Evolutionary conservation across 2,888 invertebrate genomes (phyloP).

Genomic region (Caenorhabditis zanzibari): DNA sequence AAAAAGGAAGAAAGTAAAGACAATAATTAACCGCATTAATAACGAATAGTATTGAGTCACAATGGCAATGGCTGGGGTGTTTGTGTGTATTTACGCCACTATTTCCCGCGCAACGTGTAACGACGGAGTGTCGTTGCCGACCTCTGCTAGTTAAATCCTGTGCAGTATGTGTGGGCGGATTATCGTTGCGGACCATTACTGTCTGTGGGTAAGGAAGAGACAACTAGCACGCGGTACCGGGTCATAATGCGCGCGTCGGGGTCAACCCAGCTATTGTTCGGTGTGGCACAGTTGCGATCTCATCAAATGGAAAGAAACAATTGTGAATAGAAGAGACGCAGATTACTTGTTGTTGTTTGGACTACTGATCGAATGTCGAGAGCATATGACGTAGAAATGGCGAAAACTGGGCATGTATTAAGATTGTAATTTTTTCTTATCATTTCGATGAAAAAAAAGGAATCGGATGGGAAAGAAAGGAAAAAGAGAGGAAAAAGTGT

Average conservation of each 20-base stretch:
- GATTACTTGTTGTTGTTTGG: constrained; percentile 1
- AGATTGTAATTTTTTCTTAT: constrained; percentile 52
- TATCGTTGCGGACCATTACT: too few relatives aligned
- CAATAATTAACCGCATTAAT: neutral
- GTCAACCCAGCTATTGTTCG: neutral
- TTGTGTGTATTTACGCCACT: constrained; percentile 18
- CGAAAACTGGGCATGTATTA: constrained; percentile 15
- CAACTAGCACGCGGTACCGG: too few relatives aligned
- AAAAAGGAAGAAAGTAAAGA: neutral
- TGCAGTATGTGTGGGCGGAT: too few relatives aligned
- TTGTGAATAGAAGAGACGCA: constrained; percentile 51
- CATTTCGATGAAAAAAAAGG: constrained; percentile 19
- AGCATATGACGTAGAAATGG: constrained; percentile 38
- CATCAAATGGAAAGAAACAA: constrained; percentile 17
- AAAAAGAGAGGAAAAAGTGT: constrained; percentile 17
- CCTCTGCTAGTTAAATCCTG: too few relatives aligned
- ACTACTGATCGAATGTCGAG: neutral
- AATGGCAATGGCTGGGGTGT: neutral
- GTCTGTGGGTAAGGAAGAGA: too few relatives aligned
- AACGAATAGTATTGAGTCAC: too few relatives aligned
- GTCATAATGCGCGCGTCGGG: too few relatives aligned
- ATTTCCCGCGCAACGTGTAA: constrained; percentile 21
- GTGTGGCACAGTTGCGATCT: constrained; percentile 28
- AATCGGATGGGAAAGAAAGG: constrained; percentile 12
- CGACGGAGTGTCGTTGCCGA: constrained; percentile 34